A percentile compares a stretch with the other conserved stretches of the same genome.
Conservation (phyloP, 2,888 invertebrate species). For the Sylvicola cinctus region DNA sequence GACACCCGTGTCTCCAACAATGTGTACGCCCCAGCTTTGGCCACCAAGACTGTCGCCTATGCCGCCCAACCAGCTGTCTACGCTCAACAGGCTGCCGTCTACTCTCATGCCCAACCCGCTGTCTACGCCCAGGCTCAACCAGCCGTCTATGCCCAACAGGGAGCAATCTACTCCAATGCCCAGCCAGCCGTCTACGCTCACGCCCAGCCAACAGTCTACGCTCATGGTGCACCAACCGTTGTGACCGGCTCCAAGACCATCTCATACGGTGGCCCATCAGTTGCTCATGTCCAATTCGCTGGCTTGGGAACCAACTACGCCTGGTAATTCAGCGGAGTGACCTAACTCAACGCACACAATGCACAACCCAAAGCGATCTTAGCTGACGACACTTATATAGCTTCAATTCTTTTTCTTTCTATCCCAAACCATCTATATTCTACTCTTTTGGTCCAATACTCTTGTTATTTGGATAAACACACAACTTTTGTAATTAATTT, state of each 20-base stretch:
- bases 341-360: too few relatives aligned
- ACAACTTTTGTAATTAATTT: too few relatives aligned
- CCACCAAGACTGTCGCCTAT: constrained; percentile 14
- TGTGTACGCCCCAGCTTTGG: constrained; percentile 27
- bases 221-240: constrained; percentile 18
- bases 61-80: constrained; percentile 18
- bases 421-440: too few relatives aligned
- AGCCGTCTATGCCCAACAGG: constrained; percentile 8
- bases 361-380: too few relatives aligned
- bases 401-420: too few relatives aligned
- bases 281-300: constrained; percentile 41
- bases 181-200: constrained; percentile 12
- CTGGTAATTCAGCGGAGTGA: constrained; percentile 27
- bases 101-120: constrained; percentile 15
- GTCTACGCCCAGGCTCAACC: constrained; percentile 1
- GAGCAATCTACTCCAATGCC: constrained; percentile 14
- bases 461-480: too few relatives aligned
- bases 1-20: constrained; percentile 37
- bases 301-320: constrained; percentile 41
- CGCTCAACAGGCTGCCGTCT: constrained; percentile 12
- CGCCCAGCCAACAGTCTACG: constrained; percentile 17
- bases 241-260: constrained; percentile 24
- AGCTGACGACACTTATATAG: too few relatives aligned
- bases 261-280: constrained; percentile 27
- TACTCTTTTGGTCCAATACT: too few relatives aligned